phyloP scores from a whole-genome alignment of 2,888 invertebrate genomes.

The Drosophila vallismaia region DNA sequence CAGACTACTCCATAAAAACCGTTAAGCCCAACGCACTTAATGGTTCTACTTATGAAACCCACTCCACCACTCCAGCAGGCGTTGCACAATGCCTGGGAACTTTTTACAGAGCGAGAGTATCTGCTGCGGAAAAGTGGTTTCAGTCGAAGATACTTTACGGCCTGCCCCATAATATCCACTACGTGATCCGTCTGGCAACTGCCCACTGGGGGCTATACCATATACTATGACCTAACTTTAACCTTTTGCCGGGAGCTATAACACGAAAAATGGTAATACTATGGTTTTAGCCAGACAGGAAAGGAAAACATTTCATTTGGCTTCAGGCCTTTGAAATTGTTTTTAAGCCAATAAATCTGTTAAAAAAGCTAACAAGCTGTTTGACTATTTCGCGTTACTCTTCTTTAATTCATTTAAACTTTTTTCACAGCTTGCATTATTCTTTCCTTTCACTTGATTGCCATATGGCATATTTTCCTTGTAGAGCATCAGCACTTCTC shows the following conservation, averaged over 20 bases:
- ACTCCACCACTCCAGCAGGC: conserved; percentile 16
- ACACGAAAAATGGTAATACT: conserved; percentile 13
- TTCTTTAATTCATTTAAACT: too few relatives aligned
- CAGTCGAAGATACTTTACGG: conserved; percentile 10
- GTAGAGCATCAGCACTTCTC: conserved; percentile 20
- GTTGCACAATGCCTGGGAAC: conserved; percentile 59
- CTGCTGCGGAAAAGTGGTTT: conserved; percentile 25
- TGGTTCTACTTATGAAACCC: conserved; percentile 53
- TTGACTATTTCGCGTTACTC: too few relatives aligned
- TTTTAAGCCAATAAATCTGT: not conserved
- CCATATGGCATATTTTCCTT: conserved; percentile 4
- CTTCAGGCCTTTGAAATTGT: not conserved
- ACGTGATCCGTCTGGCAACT: conserved; percentile 25
- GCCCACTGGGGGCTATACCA: conserved; percentile 20
- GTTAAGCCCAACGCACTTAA: conserved; percentile 75
- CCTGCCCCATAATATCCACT: conserved; percentile 21
- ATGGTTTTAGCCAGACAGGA: not conserved
- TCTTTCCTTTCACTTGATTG: not conserved
- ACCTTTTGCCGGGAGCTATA: conserved; percentile 5
- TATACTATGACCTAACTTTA: conserved; percentile 12
- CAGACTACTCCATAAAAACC: conserved; percentile 32
- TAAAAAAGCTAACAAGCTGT: not conserved
- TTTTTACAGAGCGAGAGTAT: not conserved
- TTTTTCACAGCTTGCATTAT: too few relatives aligned
- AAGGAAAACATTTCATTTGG: conserved; percentile 4